Conservation (phyloP, 1,140 invertebrate genomes). For the Bombus waltoni region DNA sequence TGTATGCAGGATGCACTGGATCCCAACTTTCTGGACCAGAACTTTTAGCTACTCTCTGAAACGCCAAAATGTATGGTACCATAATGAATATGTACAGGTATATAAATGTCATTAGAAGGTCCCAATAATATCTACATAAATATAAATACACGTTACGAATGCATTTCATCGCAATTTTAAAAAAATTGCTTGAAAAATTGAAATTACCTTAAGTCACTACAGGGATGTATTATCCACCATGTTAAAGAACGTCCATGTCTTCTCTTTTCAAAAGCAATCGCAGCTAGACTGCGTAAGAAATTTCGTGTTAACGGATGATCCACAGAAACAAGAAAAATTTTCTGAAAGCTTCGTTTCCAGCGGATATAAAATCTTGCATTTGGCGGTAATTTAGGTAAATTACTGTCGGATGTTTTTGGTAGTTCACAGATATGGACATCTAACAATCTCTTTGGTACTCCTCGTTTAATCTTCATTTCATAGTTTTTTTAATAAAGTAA, state of each 20-base stretch:
- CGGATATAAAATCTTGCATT: conserved; percentile 63
- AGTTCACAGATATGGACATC: conserved; percentile 70
- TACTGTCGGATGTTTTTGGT: conserved; percentile 65
- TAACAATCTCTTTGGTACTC: background rate
- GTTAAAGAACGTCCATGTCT: conserved; percentile 66
- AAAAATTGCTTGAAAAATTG: background rate
- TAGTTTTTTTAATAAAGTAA: background rate
- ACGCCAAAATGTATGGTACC: conserved; percentile 67
- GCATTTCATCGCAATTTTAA: background rate
- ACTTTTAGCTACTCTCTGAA: conserved; percentile 65
- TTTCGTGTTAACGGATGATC: conserved; percentile 68
- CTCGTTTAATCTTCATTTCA: conserved; percentile 4
- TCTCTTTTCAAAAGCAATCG: conserved; percentile 72
- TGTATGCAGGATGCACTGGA: conserved; percentile 56
- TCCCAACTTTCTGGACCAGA: conserved; percentile 33
- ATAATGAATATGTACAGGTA: conserved; percentile 69
- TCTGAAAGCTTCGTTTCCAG: conserved; percentile 70
- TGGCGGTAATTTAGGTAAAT: conserved; percentile 71
- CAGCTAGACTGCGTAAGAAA: conserved; percentile 69
- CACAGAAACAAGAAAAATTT: conserved; percentile 66
- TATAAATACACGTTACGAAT: background rate
- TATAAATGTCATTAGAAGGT: conserved; percentile 70
- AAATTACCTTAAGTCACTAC: conserved; percentile 68
- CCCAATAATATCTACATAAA: conserved; percentile 70
- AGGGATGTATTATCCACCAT: conserved; percentile 77